Conservation (phyloP, 2,888 invertebrate genomes). For the Morpho deidamia region DNA sequence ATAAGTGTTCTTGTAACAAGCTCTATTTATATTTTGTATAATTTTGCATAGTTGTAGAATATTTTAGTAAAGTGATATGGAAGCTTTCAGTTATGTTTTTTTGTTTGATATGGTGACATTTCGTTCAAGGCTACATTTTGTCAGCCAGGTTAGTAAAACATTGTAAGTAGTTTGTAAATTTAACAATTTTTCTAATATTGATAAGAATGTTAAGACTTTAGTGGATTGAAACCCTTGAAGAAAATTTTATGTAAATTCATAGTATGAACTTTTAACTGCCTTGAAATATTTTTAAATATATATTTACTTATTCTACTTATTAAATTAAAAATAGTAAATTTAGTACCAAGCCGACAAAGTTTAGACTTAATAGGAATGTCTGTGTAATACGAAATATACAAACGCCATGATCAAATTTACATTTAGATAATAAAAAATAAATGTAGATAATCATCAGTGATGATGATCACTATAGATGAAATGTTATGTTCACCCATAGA, state of each 20-base stretch:
- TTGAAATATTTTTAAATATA: neutral
- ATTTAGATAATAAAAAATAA: conserved; percentile 11
- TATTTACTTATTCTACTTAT: neutral
- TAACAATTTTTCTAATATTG: no score
- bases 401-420: conserved; percentile 11
- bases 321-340: no score
- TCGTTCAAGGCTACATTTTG: neutral
- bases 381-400: conserved; percentile 3
- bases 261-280: neutral
- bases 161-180: no score
- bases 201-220: no score
- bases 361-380: conserved; percentile 1
- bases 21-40: conserved; percentile 33
- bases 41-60: conserved; percentile 21
- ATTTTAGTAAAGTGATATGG: conserved; percentile 4
- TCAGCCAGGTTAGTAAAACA: neutral
- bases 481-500: neutral
- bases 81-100: neutral
- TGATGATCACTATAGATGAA: neutral
- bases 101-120: neutral
- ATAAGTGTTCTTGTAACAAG: conserved; percentile 20
- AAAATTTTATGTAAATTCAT: neutral
- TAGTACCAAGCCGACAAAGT: neutral
- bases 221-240: no score
- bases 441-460: conserved; percentile 6